Evolutionary conservation across 1,140 invertebrate species (phyloP).

Genomic region (Anoplophora glabripennis): DNA sequence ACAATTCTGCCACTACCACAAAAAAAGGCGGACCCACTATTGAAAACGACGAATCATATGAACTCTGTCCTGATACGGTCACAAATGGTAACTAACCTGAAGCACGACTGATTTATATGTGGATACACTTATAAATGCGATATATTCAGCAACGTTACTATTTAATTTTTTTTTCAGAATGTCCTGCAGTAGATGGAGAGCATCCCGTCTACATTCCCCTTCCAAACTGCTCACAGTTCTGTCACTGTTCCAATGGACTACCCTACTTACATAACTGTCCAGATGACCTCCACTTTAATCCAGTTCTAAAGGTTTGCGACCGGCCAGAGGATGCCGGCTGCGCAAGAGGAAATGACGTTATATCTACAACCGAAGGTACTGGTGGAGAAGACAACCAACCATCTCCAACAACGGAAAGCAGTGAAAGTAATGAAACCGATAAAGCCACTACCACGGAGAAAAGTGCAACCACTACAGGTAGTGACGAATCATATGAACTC

Average conservation of each 20-base stretch:
- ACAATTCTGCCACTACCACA: too few relatives aligned
- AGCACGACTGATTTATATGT: neutral
- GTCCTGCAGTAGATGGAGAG: constrained; percentile 18
- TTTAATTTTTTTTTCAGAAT: neutral
- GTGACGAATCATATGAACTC: too few relatives aligned
- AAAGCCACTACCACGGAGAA: neutral
- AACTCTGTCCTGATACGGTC: too few relatives aligned
- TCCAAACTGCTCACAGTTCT: constrained; percentile 56
- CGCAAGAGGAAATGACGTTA: neutral
- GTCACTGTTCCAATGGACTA: constrained; percentile 53
- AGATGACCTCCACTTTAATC: constrained; percentile 54
- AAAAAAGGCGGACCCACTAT: too few relatives aligned
- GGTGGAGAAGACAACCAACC: neutral
- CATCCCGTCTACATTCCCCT: constrained; percentile 20
- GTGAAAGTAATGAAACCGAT: neutral
- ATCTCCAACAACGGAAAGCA: neutral
- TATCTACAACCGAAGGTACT: neutral
- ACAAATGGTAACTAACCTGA: too few relatives aligned
- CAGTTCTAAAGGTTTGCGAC: constrained; percentile 53
- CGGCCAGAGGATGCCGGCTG: constrained; percentile 42
- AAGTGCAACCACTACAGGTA: neutral
- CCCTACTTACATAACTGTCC: constrained; percentile 52
- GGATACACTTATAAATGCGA: too few relatives aligned
- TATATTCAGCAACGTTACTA: too few relatives aligned
- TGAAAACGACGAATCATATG: too few relatives aligned